A percentile compares a stretch with the other conserved stretches of the same genome.
Evolutionary conservation across 1,140 invertebrate species (phyloP).

Genomic region (Pararge aegeria): DNA sequence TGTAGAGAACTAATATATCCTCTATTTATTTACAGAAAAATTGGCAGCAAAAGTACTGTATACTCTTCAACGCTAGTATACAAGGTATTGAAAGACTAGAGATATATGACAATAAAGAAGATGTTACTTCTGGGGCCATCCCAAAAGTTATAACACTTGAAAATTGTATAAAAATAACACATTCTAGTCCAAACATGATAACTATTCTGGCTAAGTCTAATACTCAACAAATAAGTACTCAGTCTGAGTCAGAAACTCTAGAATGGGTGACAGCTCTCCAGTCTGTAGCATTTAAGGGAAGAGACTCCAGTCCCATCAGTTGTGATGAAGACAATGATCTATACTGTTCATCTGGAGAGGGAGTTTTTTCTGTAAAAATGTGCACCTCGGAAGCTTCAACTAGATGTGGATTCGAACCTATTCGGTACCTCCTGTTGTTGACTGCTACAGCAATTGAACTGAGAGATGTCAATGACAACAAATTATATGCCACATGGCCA

Average conservation of each 20-base stretch:
- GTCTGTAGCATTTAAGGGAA: slow-evolving; percentile 89
- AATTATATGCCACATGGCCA: slow-evolving; percentile 90
- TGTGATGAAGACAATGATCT: slow-evolving; percentile 93
- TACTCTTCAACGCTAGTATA: slow-evolving; percentile 89
- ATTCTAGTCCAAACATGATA: slow-evolving; percentile 82
- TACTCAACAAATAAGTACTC: slow-evolving; percentile 85
- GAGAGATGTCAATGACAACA: slow-evolving; percentile 82
- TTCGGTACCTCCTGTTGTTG: slow-evolving; percentile 86
- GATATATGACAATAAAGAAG: slow-evolving; percentile 89
- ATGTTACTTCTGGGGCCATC: slow-evolving; percentile 82
- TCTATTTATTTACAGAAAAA: slow-evolving; percentile 83
- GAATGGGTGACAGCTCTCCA: slow-evolving; percentile 90
- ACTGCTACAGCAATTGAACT: slow-evolving; percentile 87
- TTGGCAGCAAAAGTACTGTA: slow-evolving; percentile 88
- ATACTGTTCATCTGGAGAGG: slow-evolving; percentile 90
- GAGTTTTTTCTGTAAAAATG: slow-evolving; percentile 88
- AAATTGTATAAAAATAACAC: slow-evolving; percentile 91
- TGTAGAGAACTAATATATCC: neutral
- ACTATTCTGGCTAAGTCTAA: slow-evolving; percentile 86
- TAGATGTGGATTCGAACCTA: slow-evolving; percentile 85
- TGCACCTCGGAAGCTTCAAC: slow-evolving; percentile 88
- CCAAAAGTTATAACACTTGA: slow-evolving; percentile 90
- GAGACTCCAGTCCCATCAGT: slow-evolving; percentile 80
- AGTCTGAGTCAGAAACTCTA: slow-evolving; percentile 85
- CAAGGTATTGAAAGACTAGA: slow-evolving; percentile 91